Evolutionary conservation across 2,888 invertebrate genomes (phyloP).

Genomic region (Isotomurus palustris): DNA sequence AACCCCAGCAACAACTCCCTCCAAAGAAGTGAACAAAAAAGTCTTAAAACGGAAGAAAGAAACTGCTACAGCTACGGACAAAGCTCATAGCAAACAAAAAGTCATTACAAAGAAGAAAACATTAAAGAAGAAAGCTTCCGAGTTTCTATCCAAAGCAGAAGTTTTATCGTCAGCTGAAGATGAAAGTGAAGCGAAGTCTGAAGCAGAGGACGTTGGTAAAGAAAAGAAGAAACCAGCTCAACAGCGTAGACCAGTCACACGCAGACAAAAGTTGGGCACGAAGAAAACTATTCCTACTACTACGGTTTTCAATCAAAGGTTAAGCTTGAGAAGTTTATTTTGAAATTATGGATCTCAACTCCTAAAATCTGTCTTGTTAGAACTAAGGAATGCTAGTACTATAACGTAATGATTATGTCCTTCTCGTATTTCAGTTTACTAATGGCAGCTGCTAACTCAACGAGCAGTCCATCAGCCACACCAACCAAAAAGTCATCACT

Average conservation of each 20-base stretch:
- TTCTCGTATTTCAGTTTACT: no score
- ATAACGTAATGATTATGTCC: no score
- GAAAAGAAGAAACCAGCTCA: conserved; percentile 1
- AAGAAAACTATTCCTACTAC: conserved; percentile 46
- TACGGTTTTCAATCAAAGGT: conserved; percentile 38
- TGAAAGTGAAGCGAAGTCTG: conserved; percentile 14
- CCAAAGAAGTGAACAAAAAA: no score
- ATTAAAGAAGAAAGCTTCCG: neutral
- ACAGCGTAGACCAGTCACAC: conserved; percentile 37
- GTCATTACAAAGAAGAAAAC: neutral
- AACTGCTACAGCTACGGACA: neutral
- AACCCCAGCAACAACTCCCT: no score
- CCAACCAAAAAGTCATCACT: no score
- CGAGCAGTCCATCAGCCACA: no score
- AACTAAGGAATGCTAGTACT: no score
- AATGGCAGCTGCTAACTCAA: no score
- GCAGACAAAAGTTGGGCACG: conserved; percentile 35
- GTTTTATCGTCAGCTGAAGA: neutral
- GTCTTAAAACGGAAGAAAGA: no score
- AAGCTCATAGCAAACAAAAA: neutral
- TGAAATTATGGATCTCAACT: no score
- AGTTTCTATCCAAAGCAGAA: neutral
- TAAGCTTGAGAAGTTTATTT: neutral
- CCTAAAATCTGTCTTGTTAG: no score
- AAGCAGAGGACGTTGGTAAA: neutral